Conservation (phyloP, 2,888 invertebrate genomes). For the Cartodere bifasciata region DNA sequence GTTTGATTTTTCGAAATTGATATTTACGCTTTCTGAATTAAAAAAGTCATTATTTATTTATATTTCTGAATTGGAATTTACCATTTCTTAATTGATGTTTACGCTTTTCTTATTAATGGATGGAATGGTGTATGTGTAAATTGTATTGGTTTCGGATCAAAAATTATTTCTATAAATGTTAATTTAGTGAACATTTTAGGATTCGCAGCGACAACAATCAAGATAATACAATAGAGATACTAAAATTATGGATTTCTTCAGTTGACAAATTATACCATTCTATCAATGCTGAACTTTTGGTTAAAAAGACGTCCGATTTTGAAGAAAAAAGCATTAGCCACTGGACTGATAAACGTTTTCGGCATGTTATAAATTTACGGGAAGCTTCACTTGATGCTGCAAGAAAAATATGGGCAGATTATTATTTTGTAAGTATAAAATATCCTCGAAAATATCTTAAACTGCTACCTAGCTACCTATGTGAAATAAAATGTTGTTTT, state of each 20-base stretch:
- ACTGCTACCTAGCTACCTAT: not conserved
- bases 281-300: constrained; percentile 41
- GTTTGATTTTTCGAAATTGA: too few relatives aligned
- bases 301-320: constrained; percentile 36
- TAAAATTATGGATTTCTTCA: constrained; percentile 57
- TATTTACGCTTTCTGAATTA: too few relatives aligned
- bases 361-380: constrained; percentile 65
- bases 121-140: too few relatives aligned
- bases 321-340: constrained; percentile 54
- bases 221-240: constrained; percentile 60
- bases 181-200: constrained; percentile 40
- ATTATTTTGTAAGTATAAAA: constrained; percentile 56
- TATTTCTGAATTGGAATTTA: too few relatives aligned
- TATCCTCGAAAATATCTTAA: constrained; percentile 3
- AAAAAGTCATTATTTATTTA: too few relatives aligned
- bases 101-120: too few relatives aligned
- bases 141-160: too few relatives aligned
- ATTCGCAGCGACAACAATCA: constrained; percentile 77
- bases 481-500: too few relatives aligned
- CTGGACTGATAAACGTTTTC: constrained; percentile 66
- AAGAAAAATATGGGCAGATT: constrained; percentile 77
- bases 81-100: too few relatives aligned
- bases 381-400: constrained; percentile 64
- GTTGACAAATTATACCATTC: constrained; percentile 57
- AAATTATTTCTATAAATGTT: constrained; percentile 1